These are phyloP conservation scores for Protosalanx chinensis DNA, from an alignment of 2,797 vertebrate species.

Conservation along the genomic window DNA sequence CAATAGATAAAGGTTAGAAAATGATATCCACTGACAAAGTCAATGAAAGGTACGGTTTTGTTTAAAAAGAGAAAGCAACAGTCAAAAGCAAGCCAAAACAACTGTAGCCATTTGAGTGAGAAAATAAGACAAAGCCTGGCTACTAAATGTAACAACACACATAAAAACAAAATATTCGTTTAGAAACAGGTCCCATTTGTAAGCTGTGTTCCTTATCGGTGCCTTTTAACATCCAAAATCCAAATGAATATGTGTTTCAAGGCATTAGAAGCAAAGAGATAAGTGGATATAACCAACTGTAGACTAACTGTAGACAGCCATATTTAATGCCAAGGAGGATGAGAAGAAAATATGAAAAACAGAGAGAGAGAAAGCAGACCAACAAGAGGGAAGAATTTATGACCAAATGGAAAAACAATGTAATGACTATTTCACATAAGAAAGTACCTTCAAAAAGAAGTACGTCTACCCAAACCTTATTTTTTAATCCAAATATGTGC, in stretches of 20 bases:
- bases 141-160: not conserved
- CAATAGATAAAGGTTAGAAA: conserved; percentile 21
- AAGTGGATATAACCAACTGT: not conserved
- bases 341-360: not conserved
- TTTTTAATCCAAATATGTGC: too few species aligned
- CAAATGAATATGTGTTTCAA: not conserved
- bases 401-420: not conserved
- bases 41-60: conserved; percentile 24
- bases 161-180: not conserved
- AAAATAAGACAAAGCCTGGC: not conserved
- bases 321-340: conserved; percentile 10
- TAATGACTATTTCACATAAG: not conserved
- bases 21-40: conserved; percentile 25
- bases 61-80: conserved; percentile 29
- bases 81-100: conserved; percentile 23
- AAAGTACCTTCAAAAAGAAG: too few species aligned
- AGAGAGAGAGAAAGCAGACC: not conserved
- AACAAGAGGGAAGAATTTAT: not conserved
- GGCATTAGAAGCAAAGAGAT: conserved; percentile 13
- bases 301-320: conserved; percentile 18
- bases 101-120: not conserved
- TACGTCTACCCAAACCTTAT: too few species aligned
- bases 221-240: not conserved
- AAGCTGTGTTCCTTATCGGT: not conserved
- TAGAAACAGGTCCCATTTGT: not conserved